Base-by-base conservation (phyloP, 2,888 invertebrate species). In the Hymenopus coronatus region DNA sequence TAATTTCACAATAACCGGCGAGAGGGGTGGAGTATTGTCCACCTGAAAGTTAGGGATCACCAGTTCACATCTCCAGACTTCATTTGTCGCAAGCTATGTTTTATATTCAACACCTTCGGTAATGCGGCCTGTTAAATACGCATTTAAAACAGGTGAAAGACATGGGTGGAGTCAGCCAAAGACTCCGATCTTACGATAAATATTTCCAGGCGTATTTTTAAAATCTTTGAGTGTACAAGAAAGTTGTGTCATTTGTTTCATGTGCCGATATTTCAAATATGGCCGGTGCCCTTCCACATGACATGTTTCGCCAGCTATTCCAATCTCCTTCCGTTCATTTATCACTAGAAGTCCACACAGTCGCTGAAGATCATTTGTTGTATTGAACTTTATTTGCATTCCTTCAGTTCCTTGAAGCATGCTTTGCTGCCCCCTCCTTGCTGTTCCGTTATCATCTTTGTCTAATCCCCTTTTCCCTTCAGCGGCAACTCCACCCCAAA, bases 331-430 rank as follows among this genome's bases (percentile, higher is more conserved):
- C 20, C 20, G 20, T 70, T 70, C 54, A 70, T 70, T 70, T 70
- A 70, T 70, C 54, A 70, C 54, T 6, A 70, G 54, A 70, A 70
- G 54, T 70, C 54, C 20, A 20, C 54, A 70, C 15, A 70, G 54
- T 15, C 54, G 54, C 54, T 70, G 54, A 3, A 70, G 54, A 70
- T 70, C 85, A 85, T 85, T 85, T 85, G 46, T 85, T 54, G 85
- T 46, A 46, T 28, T 27, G 27, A 85, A 85, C 85, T 85, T 70
- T 85, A 85, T 85, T 85, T 85, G 85, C 85, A 85, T 85, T 85
- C 85, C 85, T 85, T 28, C 33, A 30, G 40, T 88, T 88, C 88
- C 82, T 88, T 88, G n/a, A 25, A 28, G 40, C 46, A 28, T 84
- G 82, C 70, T 46, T 54, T 25, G n/a, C 33, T 40, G 54, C 33